Evolutionary conservation across 2,797 vertebrate genomes (phyloP).

Genomic region (Chelonia mydas): DNA sequence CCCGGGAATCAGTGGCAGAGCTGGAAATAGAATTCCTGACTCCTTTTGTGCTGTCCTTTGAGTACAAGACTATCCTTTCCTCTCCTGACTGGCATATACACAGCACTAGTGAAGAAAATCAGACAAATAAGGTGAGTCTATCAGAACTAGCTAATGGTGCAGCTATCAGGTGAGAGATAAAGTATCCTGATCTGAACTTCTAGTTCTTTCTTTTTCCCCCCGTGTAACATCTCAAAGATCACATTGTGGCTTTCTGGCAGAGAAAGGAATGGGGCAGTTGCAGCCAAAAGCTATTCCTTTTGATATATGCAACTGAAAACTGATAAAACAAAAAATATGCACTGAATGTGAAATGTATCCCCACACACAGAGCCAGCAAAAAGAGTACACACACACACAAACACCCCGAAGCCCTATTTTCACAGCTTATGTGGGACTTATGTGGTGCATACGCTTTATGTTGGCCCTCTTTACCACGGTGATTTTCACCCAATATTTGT

Average conservation of each 20-base stretch:
- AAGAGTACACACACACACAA: background rate
- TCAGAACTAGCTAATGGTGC: background rate
- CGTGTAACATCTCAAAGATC: conserved; percentile 10
- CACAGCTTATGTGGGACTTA: conserved; percentile 73
- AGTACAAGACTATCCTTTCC: background rate
- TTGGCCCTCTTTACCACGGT: background rate
- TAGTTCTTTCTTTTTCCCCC: background rate
- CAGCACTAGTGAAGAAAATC: background rate
- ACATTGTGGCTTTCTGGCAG: background rate
- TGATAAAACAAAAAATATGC: conserved; percentile 73
- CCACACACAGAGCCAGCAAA: conserved; percentile 45
- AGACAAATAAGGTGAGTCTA: background rate
- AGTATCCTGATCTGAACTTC: background rate
- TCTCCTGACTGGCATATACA: background rate
- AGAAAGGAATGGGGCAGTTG: conserved; percentile 25
- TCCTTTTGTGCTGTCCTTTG: background rate
- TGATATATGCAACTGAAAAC: conserved; percentile 68
- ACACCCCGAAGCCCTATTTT: conserved; percentile 39
- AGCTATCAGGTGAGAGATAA: background rate
- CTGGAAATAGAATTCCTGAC: fast-evolving
- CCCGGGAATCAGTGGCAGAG: background rate
- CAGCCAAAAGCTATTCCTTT: conserved; percentile 56
- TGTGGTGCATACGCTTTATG: background rate
- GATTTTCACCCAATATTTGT: conserved; percentile 31
- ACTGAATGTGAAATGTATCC: conserved; percentile 61